A percentile compares a stretch with the other conserved stretches of the same genome.
Conservation (phyloP, 2,888 invertebrate genomes). For the Rhamnusium bicolor region DNA sequence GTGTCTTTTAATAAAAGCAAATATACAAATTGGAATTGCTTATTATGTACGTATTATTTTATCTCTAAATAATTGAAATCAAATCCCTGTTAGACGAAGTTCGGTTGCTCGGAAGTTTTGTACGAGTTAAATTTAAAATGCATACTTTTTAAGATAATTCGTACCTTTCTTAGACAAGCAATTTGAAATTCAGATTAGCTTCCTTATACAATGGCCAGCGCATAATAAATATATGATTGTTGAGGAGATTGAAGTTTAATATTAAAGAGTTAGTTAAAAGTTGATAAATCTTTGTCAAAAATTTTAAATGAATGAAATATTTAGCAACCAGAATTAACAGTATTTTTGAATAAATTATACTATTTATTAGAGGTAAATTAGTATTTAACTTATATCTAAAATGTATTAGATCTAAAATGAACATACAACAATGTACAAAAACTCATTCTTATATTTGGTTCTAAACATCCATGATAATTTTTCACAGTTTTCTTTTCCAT, state of each 20-base stretch:
- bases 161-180: neutral
- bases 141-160: constrained; percentile 27
- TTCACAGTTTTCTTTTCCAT: too few relatives aligned
- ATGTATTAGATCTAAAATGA: too few relatives aligned
- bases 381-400: too few relatives aligned
- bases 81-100: neutral
- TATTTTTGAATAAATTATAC: too few relatives aligned
- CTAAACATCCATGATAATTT: too few relatives aligned
- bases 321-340: too few relatives aligned
- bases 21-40: neutral
- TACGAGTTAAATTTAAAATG: constrained; percentile 6
- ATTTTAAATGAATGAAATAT: neutral
- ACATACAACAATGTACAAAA: too few relatives aligned
- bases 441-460: too few relatives aligned
- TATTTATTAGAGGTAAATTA: too few relatives aligned
- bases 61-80: neutral
- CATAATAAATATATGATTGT: constrained; percentile 8
- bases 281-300: neutral
- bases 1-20: neutral
- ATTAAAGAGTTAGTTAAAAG: neutral
- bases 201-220: constrained; percentile 11
- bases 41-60: neutral
- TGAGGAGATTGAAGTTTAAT: constrained; percentile 10
- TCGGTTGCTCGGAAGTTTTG: constrained; percentile 12
- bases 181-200: constrained; percentile 28